These are phyloP conservation scores for Wiebesia pumilae DNA, from an alignment of 1,140 invertebrate genomes.

Conservation along the genomic window DNA sequence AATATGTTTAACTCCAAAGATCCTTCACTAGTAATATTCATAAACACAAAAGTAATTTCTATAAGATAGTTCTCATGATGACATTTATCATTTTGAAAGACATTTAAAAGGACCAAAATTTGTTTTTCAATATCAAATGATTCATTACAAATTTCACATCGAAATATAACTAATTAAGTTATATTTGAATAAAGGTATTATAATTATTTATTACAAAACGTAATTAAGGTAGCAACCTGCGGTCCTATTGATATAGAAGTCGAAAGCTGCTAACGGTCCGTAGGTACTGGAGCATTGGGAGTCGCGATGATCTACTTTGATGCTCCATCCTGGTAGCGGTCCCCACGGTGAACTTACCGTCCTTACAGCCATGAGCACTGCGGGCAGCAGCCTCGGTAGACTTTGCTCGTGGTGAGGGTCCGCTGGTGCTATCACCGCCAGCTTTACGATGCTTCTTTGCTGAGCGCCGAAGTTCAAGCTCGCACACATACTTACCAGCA, in stretches of 20 bases:
- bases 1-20: no score
- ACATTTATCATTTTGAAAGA: no score
- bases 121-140: background rate
- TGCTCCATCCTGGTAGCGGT: slow-evolving; percentile 80
- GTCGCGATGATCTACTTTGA: slow-evolving; percentile 82
- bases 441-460: slow-evolving; percentile 70
- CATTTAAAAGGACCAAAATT: background rate
- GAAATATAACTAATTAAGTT: background rate
- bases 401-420: slow-evolving; percentile 80
- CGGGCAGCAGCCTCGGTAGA: slow-evolving; percentile 82
- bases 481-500: background rate
- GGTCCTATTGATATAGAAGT: slow-evolving; percentile 82
- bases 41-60: no score
- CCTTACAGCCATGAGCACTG: slow-evolving; percentile 83
- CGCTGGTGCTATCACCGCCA: slow-evolving; percentile 82
- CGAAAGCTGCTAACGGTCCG: slow-evolving; percentile 86
- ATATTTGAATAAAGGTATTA: background rate
- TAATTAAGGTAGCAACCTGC: slow-evolving; percentile 75
- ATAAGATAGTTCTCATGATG: no score
- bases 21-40: no score
- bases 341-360: slow-evolving; percentile 77
- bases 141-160: background rate
- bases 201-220: background rate
- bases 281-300: slow-evolving; percentile 87
- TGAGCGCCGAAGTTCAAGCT: slow-evolving; percentile 57